Conservation (phyloP, 2,888 invertebrate species). For the Drosophila robusta region DNA sequence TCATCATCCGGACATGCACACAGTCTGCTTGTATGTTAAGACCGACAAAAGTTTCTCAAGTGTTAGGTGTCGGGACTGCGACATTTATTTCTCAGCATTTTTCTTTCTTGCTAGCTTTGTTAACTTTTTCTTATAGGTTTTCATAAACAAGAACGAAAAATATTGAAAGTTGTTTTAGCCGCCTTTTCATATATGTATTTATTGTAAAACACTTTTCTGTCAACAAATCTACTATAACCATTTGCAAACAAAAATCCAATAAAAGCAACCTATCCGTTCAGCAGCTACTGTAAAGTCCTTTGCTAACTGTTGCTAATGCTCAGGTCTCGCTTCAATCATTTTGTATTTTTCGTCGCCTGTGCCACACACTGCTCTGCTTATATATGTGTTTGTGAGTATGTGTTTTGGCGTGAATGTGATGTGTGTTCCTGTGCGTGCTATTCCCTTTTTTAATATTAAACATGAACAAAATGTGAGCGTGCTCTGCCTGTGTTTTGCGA, state of each 20-base stretch:
- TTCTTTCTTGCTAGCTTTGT: no score
- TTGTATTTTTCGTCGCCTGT: slow-evolving; percentile 36
- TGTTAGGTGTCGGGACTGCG: background rate
- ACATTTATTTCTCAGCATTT: background rate
- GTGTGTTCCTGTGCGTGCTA: slow-evolving; percentile 32
- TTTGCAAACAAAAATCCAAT: no score
- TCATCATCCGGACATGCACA: slow-evolving; percentile 28
- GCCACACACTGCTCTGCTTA: slow-evolving; percentile 6
- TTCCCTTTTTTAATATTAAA: slow-evolving; percentile 52
- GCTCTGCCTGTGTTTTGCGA: slow-evolving; percentile 55
- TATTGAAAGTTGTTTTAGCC: no score
- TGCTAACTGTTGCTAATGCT: background rate
- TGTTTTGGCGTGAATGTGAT: slow-evolving; percentile 26
- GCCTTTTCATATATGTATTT: no score
- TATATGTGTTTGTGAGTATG: slow-evolving; percentile 15
- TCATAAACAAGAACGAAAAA: no score
- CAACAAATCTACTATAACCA: no score
- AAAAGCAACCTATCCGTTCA: no score
- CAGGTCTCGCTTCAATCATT: background rate
- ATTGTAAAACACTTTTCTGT: no score
- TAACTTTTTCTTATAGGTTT: no score
- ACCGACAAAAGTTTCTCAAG: slow-evolving; percentile 33
- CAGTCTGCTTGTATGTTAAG: background rate
- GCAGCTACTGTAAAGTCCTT: background rate
- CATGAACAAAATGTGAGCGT: slow-evolving; percentile 52